Evolutionary conservation across 2,888 invertebrate species (phyloP).

Genomic region (Lymantria monacha): DNA sequence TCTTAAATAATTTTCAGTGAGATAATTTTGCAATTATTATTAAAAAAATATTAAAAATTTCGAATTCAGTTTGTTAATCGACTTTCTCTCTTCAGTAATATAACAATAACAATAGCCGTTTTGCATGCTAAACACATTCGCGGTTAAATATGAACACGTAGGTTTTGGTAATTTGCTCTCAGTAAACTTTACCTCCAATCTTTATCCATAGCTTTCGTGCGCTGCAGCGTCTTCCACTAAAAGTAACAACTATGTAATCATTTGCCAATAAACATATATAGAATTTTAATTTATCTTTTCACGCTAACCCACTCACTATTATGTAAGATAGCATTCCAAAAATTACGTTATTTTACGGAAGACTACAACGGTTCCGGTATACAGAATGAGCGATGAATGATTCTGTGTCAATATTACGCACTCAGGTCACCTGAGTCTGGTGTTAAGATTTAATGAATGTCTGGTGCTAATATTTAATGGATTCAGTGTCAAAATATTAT

Average conservation of each 20-base stretch:
- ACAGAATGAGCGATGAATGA: constrained; percentile 9
- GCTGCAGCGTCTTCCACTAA: constrained; percentile 23
- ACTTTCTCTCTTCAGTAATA: constrained; percentile 50
- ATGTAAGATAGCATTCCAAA: constrained; percentile 46
- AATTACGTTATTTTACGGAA: constrained; percentile 42
- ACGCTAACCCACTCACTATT: constrained; percentile 44
- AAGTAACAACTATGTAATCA: constrained; percentile 26
- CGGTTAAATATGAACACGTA: too few relatives aligned
- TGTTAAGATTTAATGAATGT: constrained; percentile 11
- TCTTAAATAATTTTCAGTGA: too few relatives aligned
- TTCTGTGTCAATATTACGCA: constrained; percentile 23
- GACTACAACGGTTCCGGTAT: constrained; percentile 43
- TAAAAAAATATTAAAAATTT: not conserved
- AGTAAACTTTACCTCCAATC: constrained; percentile 20
- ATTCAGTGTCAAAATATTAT: constrained; percentile 31
- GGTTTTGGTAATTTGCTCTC: constrained; percentile 21
- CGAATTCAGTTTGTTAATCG: constrained; percentile 20
- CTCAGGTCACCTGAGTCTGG: constrained; percentile 8
- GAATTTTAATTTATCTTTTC: constrained; percentile 36
- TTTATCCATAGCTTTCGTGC: constrained; percentile 33
- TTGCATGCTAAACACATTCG: constrained; percentile 29
- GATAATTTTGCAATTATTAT: too few relatives aligned
- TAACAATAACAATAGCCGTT: constrained; percentile 36
- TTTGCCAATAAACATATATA: constrained; percentile 20
- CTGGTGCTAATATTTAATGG: constrained; percentile 14